phyloP scores from a whole-genome alignment of 2,797 vertebrate genomes.

The Leptodactylus fallax region DNA sequence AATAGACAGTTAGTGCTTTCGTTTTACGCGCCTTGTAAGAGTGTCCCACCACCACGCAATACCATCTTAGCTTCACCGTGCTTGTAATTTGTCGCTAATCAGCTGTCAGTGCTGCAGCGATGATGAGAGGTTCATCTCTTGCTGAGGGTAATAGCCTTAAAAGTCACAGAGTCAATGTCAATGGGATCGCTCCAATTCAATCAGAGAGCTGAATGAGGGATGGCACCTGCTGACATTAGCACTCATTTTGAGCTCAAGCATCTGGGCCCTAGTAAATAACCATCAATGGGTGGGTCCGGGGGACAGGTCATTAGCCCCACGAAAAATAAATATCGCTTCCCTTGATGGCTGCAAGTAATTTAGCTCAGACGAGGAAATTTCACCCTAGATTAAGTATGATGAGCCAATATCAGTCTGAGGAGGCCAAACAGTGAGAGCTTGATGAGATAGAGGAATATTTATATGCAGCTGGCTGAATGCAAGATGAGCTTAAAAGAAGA shows the following conservation, averaged over 20 bases:
- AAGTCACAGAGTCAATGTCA: conserved; percentile 99
- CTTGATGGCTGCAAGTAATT: conserved; percentile 99
- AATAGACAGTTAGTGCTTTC: conserved; percentile 41
- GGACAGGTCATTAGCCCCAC: conserved; percentile 99
- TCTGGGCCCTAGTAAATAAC: conserved; percentile 99
- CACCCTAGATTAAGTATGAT: conserved; percentile 99
- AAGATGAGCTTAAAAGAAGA: conserved; percentile 88
- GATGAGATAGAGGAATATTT: conserved; percentile 91
- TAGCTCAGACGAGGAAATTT: conserved; percentile 98
- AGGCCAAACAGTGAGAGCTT: conserved; percentile 86
- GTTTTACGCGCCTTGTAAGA: conserved; percentile 42
- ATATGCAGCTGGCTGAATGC: conserved; percentile 86
- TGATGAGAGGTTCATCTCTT: conserved; percentile 94
- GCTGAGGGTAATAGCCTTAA: conserved; percentile 99
- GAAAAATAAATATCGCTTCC: conserved; percentile 99
- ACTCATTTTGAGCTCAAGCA: conserved; percentile 99
- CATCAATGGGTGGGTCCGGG: conserved; percentile 98
- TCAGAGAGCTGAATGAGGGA: conserved; percentile 93
- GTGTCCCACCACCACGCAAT: conserved; percentile 43
- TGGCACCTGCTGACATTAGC: conserved; percentile 98
- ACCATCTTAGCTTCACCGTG: conserved; percentile 80
- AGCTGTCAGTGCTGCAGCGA: conserved; percentile 91
- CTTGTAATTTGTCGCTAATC: conserved; percentile 98
- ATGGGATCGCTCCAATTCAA: conserved; percentile 98
- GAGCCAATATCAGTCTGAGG: conserved; percentile 97